These are phyloP conservation scores for Tinea semifulvella DNA, from an alignment of 2,888 invertebrate species.

Conservation along the genomic window DNA sequence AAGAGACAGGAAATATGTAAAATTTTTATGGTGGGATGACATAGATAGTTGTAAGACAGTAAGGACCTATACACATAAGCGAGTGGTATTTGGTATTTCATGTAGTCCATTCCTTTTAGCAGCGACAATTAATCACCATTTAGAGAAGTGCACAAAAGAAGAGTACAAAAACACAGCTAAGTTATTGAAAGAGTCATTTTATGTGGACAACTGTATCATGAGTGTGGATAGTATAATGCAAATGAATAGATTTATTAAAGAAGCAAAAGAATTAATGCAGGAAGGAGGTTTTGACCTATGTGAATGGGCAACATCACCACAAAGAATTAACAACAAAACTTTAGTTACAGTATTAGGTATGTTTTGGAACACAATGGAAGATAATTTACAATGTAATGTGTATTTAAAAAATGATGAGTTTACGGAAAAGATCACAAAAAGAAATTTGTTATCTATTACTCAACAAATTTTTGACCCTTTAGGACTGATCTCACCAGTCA, in stretches of 20 bases:
- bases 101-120: constrained; percentile 16
- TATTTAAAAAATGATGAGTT: no score
- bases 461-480: no score
- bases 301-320: constrained; percentile 16
- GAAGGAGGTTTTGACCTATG: constrained; percentile 18
- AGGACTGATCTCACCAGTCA: no score
- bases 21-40: constrained; percentile 24
- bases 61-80: constrained; percentile 8
- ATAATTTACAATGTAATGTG: no score
- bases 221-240: constrained; percentile 17
- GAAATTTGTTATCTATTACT: no score
- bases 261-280: constrained; percentile 17
- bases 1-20: constrained; percentile 24
- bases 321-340: background rate
- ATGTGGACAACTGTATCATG: constrained; percentile 19
- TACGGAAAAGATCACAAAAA: no score
- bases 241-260: constrained; percentile 16
- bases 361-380: constrained; percentile 18
- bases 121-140: constrained; percentile 14
- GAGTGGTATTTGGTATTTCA: constrained; percentile 16
- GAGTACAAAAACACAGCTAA: constrained; percentile 8
- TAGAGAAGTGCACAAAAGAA: constrained; percentile 8
- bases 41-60: background rate
- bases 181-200: constrained; percentile 16
- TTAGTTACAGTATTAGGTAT: constrained; percentile 16